Percentiles rank a stretch among this genome's conserved stretches.
Conservation (phyloP, 2,888 invertebrate species). For the Lasioglossum villosulum region DNA sequence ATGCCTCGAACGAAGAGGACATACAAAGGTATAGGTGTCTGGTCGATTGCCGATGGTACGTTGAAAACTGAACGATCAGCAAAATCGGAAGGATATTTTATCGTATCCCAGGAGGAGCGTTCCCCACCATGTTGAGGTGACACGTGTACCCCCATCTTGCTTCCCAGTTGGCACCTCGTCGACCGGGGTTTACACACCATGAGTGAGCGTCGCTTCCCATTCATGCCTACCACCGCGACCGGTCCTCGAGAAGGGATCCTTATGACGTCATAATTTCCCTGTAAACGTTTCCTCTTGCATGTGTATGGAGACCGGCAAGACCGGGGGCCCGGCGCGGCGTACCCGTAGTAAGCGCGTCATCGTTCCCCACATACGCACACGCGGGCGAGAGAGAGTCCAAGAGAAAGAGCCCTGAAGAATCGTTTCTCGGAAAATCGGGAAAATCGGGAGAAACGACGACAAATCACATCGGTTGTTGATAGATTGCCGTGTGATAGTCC, state of each 20-base stretch:
- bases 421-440: not conserved
- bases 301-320: not conserved
- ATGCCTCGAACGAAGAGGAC: not conserved
- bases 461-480: not conserved
- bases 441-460: not conserved
- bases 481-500: not conserved
- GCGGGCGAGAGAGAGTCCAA: not conserved
- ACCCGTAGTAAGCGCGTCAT: not conserved
- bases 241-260: conserved; percentile 22
- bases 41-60: conserved; percentile 39
- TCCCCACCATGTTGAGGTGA: not conserved
- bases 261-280: conserved; percentile 35
- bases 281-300: conserved; percentile 39
- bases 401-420: not conserved
- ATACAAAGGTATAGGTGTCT: not conserved
- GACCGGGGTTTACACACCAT: too few relatives aligned
- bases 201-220: too few relatives aligned
- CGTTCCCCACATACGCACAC: not conserved
- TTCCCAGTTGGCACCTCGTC: not conserved
- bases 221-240: not conserved
- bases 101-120: conserved; percentile 47
- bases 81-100: conserved; percentile 71
- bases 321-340: too few relatives aligned
- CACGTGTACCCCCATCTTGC: not conserved
- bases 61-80: conserved; percentile 68